A percentile compares a stretch with the other conserved stretches of the same genome.
phyloP scores from a whole-genome alignment of 2,113 vertebrate genomes.

The Tapirus terrestris region DNA sequence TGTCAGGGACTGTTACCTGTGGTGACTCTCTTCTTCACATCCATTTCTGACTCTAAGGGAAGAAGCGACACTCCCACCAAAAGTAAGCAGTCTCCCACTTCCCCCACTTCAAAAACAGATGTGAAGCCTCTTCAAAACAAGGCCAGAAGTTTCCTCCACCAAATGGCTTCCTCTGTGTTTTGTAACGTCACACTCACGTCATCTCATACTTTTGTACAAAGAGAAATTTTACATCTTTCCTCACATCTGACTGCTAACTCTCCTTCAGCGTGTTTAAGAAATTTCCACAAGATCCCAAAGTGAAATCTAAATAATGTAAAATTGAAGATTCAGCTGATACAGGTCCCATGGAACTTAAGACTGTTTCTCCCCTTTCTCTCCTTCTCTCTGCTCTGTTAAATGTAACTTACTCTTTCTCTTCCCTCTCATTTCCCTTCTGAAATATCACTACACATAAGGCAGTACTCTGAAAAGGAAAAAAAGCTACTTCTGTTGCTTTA shows the following conservation, averaged over 20 bases:
- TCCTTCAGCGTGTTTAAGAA: neutral
- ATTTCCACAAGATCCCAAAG: neutral
- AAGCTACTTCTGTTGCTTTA: neutral
- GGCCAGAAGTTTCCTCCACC: neutral
- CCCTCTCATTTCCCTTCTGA: neutral
- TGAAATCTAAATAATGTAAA: constrained; percentile 3
- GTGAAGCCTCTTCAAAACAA: neutral
- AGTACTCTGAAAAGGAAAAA: neutral
- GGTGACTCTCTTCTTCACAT: neutral
- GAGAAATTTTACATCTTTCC: neutral
- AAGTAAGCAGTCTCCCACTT: neutral
- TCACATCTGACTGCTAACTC: neutral
- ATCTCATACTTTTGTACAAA: neutral
- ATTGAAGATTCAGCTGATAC: neutral
- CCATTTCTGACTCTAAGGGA: neutral
- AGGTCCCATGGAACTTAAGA: neutral
- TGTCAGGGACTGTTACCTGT: neutral
- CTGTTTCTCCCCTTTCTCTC: neutral
- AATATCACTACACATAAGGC: neutral
- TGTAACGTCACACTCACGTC: neutral
- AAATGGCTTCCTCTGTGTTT: neutral
- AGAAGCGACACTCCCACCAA: neutral
- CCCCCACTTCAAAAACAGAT: neutral
- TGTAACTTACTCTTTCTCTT: neutral
- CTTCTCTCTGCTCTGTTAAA: neutral